Conservation (phyloP, 2,888 invertebrate species). For the Dione juno region DNA sequence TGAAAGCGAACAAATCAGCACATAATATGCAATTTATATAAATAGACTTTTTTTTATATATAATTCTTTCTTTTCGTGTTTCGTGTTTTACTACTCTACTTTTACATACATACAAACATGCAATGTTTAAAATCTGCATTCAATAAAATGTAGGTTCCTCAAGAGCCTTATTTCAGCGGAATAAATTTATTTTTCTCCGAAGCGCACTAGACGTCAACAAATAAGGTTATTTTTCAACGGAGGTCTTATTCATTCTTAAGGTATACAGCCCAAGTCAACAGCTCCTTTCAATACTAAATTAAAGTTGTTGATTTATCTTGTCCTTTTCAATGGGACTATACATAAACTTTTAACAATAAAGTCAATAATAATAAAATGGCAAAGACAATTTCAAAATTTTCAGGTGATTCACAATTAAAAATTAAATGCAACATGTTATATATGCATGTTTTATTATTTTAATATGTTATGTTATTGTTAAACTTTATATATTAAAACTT, state of each 20-base stretch:
- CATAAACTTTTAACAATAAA: neutral
- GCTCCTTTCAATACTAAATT: constrained; percentile 47
- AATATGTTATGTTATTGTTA: neutral
- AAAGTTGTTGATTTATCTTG: constrained; percentile 44
- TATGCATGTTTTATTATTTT: too few relatives aligned
- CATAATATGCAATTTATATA: too few relatives aligned
- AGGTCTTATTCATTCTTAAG: constrained; percentile 65
- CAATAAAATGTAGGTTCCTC: constrained; percentile 55
- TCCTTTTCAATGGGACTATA: neutral
- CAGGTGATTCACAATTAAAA: neutral
- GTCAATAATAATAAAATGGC: neutral
- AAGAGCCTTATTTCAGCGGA: constrained; percentile 67
- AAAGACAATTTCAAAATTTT: neutral
- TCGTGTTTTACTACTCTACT: neutral
- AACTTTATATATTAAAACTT: too few relatives aligned
- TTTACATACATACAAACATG: neutral
- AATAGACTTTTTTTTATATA: too few relatives aligned
- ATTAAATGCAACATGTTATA: neutral
- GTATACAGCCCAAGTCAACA: constrained; percentile 52
- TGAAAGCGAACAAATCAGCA: too few relatives aligned
- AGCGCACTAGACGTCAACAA: constrained; percentile 79
- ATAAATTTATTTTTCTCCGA: constrained; percentile 77
- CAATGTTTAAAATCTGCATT: constrained; percentile 40
- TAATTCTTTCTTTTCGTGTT: too few relatives aligned
- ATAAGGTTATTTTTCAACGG: constrained; percentile 79